phyloP scores from a whole-genome alignment of 1,140 invertebrate genomes.

The Centruroides vittatus region DNA sequence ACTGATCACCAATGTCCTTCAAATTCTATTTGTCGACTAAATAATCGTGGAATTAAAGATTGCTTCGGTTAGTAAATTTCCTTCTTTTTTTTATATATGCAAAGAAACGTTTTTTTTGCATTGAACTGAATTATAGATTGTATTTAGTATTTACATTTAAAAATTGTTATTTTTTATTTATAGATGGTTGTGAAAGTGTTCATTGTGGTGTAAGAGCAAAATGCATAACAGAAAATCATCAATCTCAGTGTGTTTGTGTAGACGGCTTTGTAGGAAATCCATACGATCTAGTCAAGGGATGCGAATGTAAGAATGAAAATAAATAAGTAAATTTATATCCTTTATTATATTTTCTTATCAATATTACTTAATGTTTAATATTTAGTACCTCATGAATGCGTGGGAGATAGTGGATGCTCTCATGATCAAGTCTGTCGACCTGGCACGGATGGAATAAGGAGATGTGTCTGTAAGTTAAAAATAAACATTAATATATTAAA shows the following conservation, averaged over 20 bases:
- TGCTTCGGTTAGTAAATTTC: slow-evolving; percentile 10
- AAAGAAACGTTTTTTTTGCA: not conserved
- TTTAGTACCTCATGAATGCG: slow-evolving; percentile 18
- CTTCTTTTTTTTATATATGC: not conserved
- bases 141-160: not conserved
- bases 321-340: not conserved
- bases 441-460: slow-evolving; percentile 15
- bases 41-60: slow-evolving; percentile 36
- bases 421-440: slow-evolving; percentile 16
- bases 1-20: slow-evolving; percentile 17
- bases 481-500: not conserved
- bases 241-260: slow-evolving; percentile 68
- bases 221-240: slow-evolving; percentile 65
- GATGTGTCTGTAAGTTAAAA: slow-evolving; percentile 17
- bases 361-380: not conserved
- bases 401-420: slow-evolving; percentile 14
- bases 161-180: slow-evolving; percentile 1
- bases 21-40: slow-evolving; percentile 31
- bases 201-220: slow-evolving; percentile 63
- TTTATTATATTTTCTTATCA: not conserved
- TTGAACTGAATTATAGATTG: not conserved
- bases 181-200: slow-evolving; percentile 20
- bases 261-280: slow-evolving; percentile 55
- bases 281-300: slow-evolving; percentile 28
- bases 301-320: slow-evolving; percentile 13